Conservation (phyloP, 2,888 invertebrate genomes). For the Alloscopus bannaensis region DNA sequence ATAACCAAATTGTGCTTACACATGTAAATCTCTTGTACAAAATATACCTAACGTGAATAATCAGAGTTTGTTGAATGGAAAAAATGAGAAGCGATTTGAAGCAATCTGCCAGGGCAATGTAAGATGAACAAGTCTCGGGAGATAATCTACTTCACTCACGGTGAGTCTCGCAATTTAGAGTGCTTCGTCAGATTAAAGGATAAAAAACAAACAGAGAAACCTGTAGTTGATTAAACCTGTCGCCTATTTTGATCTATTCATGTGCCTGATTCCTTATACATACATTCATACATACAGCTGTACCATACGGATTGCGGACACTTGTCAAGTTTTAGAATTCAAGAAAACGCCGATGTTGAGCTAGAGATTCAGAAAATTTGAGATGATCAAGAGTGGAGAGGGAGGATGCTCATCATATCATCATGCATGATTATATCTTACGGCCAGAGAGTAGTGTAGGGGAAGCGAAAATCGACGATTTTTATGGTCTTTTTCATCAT, state of each 20-base stretch:
- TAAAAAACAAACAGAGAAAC: slow-evolving; percentile 8
- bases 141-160: not conserved
- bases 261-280: too few species aligned
- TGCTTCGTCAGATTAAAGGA: not conserved
- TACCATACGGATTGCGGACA: too few species aligned
- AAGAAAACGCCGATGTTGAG: too few species aligned
- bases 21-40: too few species aligned
- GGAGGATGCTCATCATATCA: not conserved
- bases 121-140: not conserved
- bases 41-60: too few species aligned
- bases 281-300: too few species aligned
- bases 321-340: too few species aligned
- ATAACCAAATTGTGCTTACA: too few species aligned
- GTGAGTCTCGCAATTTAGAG: not conserved
- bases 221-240: slow-evolving; percentile 57
- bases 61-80: too few species aligned
- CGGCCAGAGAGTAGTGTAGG: not conserved
- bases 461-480: not conserved
- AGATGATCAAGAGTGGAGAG: not conserved
- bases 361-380: too few species aligned
- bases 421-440: too few species aligned
- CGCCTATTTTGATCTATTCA: slow-evolving; percentile 27
- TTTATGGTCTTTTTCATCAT: slow-evolving; percentile 14
- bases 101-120: slow-evolving; percentile 37
- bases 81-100: too few species aligned